A percentile compares a stretch with the other conserved stretches of the same genome.
phyloP scores from a whole-genome alignment of 2,888 invertebrate genomes.

The Ptychoptera albimana region DNA sequence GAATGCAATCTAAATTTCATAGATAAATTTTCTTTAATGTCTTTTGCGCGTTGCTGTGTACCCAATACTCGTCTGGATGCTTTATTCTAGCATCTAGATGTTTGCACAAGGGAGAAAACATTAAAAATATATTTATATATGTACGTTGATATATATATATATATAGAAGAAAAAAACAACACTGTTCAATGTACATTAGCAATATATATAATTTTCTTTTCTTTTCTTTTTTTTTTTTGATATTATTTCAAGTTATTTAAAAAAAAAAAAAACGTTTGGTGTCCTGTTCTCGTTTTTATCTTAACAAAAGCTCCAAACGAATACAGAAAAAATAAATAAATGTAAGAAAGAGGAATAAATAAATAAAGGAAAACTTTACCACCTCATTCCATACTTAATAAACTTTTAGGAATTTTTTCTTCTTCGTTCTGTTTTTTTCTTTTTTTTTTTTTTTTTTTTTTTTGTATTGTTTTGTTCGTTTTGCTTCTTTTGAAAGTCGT shows the following conservation, averaged over 20 bases:
- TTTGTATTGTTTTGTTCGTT: slow-evolving; percentile 6
- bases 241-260: no score
- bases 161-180: background rate
- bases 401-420: background rate
- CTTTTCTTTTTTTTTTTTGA: background rate
- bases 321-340: no score
- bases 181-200: background rate
- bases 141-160: background rate
- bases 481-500: slow-evolving; percentile 10
- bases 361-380: slow-evolving; percentile 3
- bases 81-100: no score
- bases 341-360: background rate
- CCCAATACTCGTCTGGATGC: background rate
- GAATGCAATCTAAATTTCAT: slow-evolving; percentile 4
- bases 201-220: background rate
- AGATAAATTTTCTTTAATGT: slow-evolving; percentile 4
- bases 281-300: no score
- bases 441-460: slow-evolving; percentile 9
- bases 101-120: background rate
- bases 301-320: no score
- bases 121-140: background rate
- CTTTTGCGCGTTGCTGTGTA: background rate
- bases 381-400: background rate
- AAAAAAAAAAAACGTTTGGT: no score
- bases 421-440: slow-evolving; percentile 5